These are phyloP conservation scores for Crossocerus cetratus DNA, from an alignment of 2,888 invertebrate genomes.

Conservation along the genomic window DNA sequence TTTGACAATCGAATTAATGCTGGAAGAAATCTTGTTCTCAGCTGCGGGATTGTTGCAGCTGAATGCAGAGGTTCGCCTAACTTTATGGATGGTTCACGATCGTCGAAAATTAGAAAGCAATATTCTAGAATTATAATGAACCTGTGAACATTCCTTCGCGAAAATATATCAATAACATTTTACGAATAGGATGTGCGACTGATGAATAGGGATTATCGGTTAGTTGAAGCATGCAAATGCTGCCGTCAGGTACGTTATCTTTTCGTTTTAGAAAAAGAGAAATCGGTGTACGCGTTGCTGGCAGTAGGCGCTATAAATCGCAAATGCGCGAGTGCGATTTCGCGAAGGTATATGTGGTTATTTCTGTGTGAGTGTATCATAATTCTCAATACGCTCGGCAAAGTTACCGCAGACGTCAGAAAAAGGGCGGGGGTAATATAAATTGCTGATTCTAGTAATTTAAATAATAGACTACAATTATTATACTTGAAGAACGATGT, in stretches of 20 bases:
- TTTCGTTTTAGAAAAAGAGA: slow-evolving; percentile 16
- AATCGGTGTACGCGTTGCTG: background rate
- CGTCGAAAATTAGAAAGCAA: slow-evolving; percentile 53
- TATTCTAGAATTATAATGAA: slow-evolving; percentile 51
- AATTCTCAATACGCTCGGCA: background rate
- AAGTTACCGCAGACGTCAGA: background rate
- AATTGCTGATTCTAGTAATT: too few species aligned
- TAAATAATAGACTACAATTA: too few species aligned
- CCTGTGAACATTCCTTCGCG: slow-evolving; percentile 63
- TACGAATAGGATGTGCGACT: slow-evolving; percentile 31
- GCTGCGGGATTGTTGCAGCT: slow-evolving; percentile 2
- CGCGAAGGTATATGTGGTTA: background rate
- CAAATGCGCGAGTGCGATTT: background rate
- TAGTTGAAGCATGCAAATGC: slow-evolving; percentile 18
- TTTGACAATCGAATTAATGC: slow-evolving; percentile 48
- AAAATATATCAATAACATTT: slow-evolving; percentile 30
- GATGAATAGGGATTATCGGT: slow-evolving; percentile 16
- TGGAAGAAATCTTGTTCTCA: background rate
- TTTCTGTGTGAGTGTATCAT: slow-evolving; percentile 2
- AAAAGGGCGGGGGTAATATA: too few species aligned
- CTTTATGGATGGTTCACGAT: slow-evolving; percentile 23
- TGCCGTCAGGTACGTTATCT: slow-evolving; percentile 21
- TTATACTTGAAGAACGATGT: too few species aligned
- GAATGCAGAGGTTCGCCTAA: background rate
- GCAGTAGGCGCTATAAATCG: background rate